Evolutionary conservation across 2,888 invertebrate genomes (phyloP), one percentile per base, ranked within the genome.

Genomic region (Dioctria linearis): DNA sequence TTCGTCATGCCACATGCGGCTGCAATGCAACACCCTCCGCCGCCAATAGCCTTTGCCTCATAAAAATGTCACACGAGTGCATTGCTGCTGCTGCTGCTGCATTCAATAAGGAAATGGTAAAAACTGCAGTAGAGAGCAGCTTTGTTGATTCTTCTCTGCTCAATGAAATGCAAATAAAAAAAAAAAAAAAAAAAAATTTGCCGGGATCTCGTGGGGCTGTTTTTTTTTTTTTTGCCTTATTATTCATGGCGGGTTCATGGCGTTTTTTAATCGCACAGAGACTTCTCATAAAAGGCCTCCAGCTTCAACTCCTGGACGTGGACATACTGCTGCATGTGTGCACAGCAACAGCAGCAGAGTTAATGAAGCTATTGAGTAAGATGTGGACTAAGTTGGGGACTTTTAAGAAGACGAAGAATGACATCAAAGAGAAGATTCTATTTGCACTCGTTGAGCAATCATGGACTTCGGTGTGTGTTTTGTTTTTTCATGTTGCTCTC

Each of bases 251-350:
- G 67, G 67, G 25, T 13, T 46, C 67, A 67, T 46, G 46, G 67
- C 67, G 46, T 42, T 66, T 66, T 67, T 67, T 67, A 67, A 67
- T 67, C 67, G 46, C 67, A 43, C 67, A n/a, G 43, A 67, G 25
- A 25, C 25, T 25, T 25, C 13, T 67, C 11, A 67, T 25, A 25
- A 67, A 67, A 67, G 9, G 46, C 25, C 67, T 67, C 25, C 67
- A 43, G 9, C 25, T 67, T 25, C n/a, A 6, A 25, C 25, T 2
- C 25, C 25, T 13, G 57, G 8, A 57, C 25, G n/a, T 13, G 11
- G 57, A 57, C n/a, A n/a, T n/a, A n/a, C 5, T 8, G 8, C 2
- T 46, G 46, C 46, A 25, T 25, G 25, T 25, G 2, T 25, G 25
- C 25, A 11, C 8, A 49, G 51, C 8, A 49, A 49, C 51, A 49